Conservation (phyloP, 2,888 invertebrate genomes). For the Epistrophe grossulariae region DNA sequence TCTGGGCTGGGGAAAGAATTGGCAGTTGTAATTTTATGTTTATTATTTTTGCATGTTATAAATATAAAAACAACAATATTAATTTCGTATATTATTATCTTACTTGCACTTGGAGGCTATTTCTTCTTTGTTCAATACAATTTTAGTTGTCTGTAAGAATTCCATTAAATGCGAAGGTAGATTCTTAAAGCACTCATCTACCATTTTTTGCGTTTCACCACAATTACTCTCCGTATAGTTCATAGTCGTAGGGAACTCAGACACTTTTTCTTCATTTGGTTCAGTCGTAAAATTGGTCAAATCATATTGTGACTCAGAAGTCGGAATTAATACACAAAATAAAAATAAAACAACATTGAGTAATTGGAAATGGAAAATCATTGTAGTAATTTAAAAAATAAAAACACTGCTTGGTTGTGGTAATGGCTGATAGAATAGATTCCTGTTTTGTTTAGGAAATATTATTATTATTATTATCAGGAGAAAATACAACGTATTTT, state of each 20-base stretch:
- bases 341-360: conserved; percentile 18
- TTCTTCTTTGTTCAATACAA: conserved; percentile 81
- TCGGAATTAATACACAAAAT: conserved; percentile 27
- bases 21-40: too few relatives aligned
- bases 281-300: conserved; percentile 30
- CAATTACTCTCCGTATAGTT: conserved; percentile 76
- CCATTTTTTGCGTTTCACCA: conserved; percentile 81
- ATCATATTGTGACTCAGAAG: conserved; percentile 45
- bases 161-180: conserved; percentile 82
- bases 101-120: conserved; percentile 83
- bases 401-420: neutral
- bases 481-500: neutral
- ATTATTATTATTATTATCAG: too few relatives aligned
- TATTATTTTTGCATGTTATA: too few relatives aligned
- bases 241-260: neutral
- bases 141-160: conserved; percentile 81
- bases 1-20: too few relatives aligned
- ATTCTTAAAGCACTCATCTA: conserved; percentile 82
- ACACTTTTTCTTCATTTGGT: neutral
- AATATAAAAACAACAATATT: too few relatives aligned
- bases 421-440: neutral
- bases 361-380: conserved; percentile 24
- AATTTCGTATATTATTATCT: too few relatives aligned
- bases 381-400: neutral
- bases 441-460: neutral